Base-by-base conservation (phyloP, 2,888 invertebrate genomes). In the Erebia ligea region DNA sequence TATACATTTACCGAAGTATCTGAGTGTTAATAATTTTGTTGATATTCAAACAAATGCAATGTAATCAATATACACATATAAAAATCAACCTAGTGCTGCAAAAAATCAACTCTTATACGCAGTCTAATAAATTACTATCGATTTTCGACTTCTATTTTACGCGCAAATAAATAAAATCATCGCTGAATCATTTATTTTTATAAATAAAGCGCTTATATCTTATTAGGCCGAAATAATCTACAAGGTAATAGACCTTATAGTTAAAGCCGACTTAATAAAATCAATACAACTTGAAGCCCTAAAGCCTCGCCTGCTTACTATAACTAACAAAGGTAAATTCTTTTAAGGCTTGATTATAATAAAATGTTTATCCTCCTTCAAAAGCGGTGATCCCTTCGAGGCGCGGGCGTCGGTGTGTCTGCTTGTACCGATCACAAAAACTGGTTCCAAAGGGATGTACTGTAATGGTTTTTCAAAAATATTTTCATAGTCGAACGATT, bases 391-490 rank as follows among this genome's bases (percentile, higher is more conserved):
- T 69, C 72, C 65, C 69, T 56, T 69, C 21, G 54, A 54, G 56
- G 68, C 45, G 65, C 61, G 74, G 84, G 83, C 84, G 83, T 79
- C 83, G 76, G 74, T 62, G 68, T 78, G 84, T 84, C 84, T 84
- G 79, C 79, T 70, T 64, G 68, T 73, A 54, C 72, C 75, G 75
- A 74, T 76, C 76, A 76, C 75, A 71, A 72, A 78, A 81, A 82
- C 80, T 75, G 79, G 80, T 81, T 80, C 75, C 58, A 5, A 57
- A 67, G 67, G 45, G 67, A 54, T 67, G 67, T 72, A 54, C 62
- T 11, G 21, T 15, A 40, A 13, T 48, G 59, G 52, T 63, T 71
- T 69, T 45, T 0, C 48, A 15, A 21, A 48, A 21, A 21, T 11
- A 13, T 45, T 11, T 13, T 45, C 48, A 48, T 8, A 45, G 62